phyloP scores from a whole-genome alignment of 2,888 invertebrate species.

The Chironomus tentans region DNA sequence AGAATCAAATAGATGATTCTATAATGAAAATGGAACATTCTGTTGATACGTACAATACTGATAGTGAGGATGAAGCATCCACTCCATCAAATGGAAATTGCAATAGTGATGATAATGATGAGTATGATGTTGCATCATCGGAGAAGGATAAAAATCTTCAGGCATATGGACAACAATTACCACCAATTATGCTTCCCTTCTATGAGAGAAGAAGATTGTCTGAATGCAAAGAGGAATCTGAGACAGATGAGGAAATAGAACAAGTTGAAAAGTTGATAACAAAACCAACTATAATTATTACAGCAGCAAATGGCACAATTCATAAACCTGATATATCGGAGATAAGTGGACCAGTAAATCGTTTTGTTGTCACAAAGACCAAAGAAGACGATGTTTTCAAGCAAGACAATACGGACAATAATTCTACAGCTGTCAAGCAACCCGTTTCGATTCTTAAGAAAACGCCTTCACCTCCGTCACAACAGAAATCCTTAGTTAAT shows the following conservation, averaged over 20 bases:
- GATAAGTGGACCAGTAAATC: slow-evolving; percentile 35
- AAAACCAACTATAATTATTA: background rate
- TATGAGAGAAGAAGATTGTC: slow-evolving; percentile 59
- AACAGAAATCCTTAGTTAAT: background rate
- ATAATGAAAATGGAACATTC: slow-evolving; percentile 38
- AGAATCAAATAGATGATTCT: slow-evolving; percentile 39
- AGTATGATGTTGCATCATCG: slow-evolving; percentile 27
- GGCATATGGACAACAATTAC: background rate
- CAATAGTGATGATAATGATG: slow-evolving; percentile 29
- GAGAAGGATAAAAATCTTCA: too few relatives aligned
- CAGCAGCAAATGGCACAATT: background rate
- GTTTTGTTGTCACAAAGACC: slow-evolving; percentile 48
- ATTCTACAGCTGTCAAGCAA: slow-evolving; percentile 29
- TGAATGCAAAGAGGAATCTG: slow-evolving; percentile 77
- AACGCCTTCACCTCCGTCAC: slow-evolving; percentile 9
- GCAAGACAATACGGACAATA: background rate
- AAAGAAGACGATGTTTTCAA: background rate
- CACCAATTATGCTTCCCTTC: slow-evolving; percentile 42
- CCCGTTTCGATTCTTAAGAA: slow-evolving; percentile 25
- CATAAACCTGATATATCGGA: background rate
- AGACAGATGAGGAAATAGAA: slow-evolving; percentile 51
- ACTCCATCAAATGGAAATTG: slow-evolving; percentile 34
- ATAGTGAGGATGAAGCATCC: background rate
- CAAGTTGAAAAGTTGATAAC: background rate
- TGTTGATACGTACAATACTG: background rate